Percentiles rank a stretch among this genome's conserved stretches.
phyloP scores from a whole-genome alignment of 2,888 invertebrate genomes.

The Standfussiana lucernea region DNA sequence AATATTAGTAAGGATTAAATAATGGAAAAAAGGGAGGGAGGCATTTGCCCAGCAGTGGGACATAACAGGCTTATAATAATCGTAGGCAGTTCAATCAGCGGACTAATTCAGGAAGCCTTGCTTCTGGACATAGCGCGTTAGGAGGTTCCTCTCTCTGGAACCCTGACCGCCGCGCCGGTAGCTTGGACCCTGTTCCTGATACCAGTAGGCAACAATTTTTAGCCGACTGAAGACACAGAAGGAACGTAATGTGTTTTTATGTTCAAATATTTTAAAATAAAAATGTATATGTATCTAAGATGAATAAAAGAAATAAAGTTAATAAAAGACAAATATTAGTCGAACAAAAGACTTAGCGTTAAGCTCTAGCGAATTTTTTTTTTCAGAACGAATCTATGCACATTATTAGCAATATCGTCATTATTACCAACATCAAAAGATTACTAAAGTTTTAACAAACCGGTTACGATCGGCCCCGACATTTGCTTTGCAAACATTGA shows the following conservation, averaged over 20 bases:
- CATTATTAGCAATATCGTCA: conserved; percentile 41
- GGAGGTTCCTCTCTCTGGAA: background rate
- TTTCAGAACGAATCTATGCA: conserved; percentile 22
- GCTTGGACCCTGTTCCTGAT: too few species aligned
- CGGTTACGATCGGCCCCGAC: conserved; percentile 61
- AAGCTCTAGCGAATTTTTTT: background rate
- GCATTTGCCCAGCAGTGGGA: background rate
- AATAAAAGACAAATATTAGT: background rate
- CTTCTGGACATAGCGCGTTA: background rate
- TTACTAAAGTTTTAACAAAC: conserved; percentile 56
- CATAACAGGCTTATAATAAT: background rate
- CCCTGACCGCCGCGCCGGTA: too few species aligned
- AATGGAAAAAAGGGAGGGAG: too few species aligned
- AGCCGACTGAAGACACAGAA: too few species aligned
- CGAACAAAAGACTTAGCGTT: background rate
- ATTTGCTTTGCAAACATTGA: conserved; percentile 67
- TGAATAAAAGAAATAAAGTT: background rate
- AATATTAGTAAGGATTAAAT: too few species aligned
- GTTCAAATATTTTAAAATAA: too few species aligned
- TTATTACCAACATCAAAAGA: conserved; percentile 39
- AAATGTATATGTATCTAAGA: too few species aligned
- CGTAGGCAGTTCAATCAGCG: background rate
- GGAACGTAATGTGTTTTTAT: too few species aligned
- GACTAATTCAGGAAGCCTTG: background rate
- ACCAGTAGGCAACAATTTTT: too few species aligned